Percentiles rank a stretch among this genome's conserved stretches.
phyloP scores from a whole-genome alignment of 2,113 vertebrate species.

The Arothron firmamentum region DNA sequence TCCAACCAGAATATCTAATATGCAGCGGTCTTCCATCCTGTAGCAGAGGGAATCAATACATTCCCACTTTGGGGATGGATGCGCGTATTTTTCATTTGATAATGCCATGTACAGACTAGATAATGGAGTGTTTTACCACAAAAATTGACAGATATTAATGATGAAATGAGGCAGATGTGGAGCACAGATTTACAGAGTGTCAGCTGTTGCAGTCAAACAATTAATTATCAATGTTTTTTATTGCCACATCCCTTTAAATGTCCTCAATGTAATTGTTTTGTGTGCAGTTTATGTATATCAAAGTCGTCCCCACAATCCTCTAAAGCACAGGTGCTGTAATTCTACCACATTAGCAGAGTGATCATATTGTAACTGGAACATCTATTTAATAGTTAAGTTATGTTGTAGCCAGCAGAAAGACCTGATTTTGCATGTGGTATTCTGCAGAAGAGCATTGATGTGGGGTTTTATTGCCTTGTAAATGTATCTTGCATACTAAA shows the following conservation, averaged over 20 bases:
- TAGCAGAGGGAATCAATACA: slow-evolving; percentile 29
- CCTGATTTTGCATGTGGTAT: not conserved
- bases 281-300: slow-evolving; percentile 17
- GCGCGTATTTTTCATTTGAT: slow-evolving; percentile 16
- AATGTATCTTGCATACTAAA: no score
- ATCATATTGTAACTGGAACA: slow-evolving; percentile 6
- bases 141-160: slow-evolving; percentile 36
- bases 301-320: slow-evolving; percentile 10
- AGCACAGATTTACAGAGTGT: slow-evolving; percentile 21
- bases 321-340: not conserved
- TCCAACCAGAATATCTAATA: slow-evolving; percentile 5
- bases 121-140: slow-evolving; percentile 28
- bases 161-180: slow-evolving; percentile 19
- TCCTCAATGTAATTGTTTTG: slow-evolving; percentile 38
- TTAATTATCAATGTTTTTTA: slow-evolving; percentile 16
- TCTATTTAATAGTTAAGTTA: not conserved
- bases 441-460: no score
- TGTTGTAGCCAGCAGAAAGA: not conserved
- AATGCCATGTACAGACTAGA: slow-evolving; percentile 10
- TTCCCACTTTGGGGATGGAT: slow-evolving; percentile 18
- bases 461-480: no score
- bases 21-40: slow-evolving; percentile 6
- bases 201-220: not conserved
- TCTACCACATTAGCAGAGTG: not conserved
- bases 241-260: slow-evolving; percentile 35